A percentile compares a stretch with the other conserved stretches of the same genome.
Evolutionary conservation across 2,113 vertebrate species (phyloP).

Genomic region (Todiramphus saurophagus): DNA sequence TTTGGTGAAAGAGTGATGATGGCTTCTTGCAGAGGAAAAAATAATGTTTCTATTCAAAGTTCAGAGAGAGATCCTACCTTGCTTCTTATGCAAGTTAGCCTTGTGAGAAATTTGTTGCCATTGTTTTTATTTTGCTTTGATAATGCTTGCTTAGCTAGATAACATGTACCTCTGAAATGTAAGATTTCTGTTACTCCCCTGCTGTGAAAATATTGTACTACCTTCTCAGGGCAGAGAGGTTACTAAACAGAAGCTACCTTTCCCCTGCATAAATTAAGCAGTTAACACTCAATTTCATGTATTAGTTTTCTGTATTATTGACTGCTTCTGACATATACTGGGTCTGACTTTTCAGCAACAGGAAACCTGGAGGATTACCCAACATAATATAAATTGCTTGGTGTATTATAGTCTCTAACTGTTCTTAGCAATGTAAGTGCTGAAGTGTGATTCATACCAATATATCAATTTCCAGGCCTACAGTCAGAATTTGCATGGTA

Average conservation of each 20-base stretch:
- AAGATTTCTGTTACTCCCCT: constrained; percentile 5
- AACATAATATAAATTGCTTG: constrained; percentile 29
- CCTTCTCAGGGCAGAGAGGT: neutral
- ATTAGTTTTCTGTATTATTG: constrained; percentile 14
- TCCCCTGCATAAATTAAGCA: neutral
- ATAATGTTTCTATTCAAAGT: constrained; percentile 74
- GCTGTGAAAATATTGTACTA: neutral
- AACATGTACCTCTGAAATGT: neutral
- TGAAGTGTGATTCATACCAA: constrained; percentile 44
- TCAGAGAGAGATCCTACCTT: constrained; percentile 13
- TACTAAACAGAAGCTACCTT: neutral
- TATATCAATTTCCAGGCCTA: neutral
- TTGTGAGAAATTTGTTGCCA: constrained; percentile 28
- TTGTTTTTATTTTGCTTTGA: neutral
- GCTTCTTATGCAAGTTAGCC: constrained; percentile 17
- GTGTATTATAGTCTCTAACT: constrained; percentile 42
- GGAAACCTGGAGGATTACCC: neutral
- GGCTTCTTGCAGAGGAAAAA: constrained; percentile 70
- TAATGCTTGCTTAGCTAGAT: neutral
- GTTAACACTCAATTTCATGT: neutral
- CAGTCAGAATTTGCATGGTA: constrained; percentile 21
- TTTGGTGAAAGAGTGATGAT: constrained; percentile 74
- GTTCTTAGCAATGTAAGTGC: constrained; percentile 32
- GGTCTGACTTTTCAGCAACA: neutral
- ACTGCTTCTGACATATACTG: neutral